Evolutionary conservation across 2,113 vertebrate species (phyloP), one percentile per base, ranked within the genome.

Genomic region (Nasalis larvatus): DNA sequence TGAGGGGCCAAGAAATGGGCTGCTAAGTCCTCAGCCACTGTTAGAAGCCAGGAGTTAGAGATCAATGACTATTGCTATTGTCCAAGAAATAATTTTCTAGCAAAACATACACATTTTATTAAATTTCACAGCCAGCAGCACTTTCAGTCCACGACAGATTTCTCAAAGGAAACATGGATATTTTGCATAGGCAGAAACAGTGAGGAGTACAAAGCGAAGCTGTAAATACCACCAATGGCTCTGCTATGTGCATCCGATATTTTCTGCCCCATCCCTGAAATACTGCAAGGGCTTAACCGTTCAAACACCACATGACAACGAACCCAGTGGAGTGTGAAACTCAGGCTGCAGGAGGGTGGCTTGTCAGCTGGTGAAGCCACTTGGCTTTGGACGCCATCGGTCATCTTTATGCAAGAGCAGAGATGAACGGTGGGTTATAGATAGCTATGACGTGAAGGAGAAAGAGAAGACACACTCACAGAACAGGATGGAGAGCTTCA

Each of bases 271-370:
- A 49, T 2, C n/a, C 80, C 83, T 76, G 20, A 68, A 74, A 42
- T 0, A 4, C 37, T 0, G 32, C 35, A 12, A 8, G 37, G 54
- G 74, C 71, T 69, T 12, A 11, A 11, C 60, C 0, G 1, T 2
- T 10, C 9, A 0, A 4, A 32, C 32, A 1, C n/a, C 0, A 4
- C 0, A 2, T 0, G 37, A 8, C 49, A 0, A 11, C 0, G 2
- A 21, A n/a, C 63, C 56, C 3, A 0, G 32, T 0, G 21, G 45
- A 23, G 13, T 0, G 14, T 17, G n/a, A 37, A 0, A 1, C 1
- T 14, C 27, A 0, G 69, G 71, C 76, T 37, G 20, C 27, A n/a
- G 47, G n/a, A 21, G 37, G 37, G 23, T 18, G 20, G 18, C 82
- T 77, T 60, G 47, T 5, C 25, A 11, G 80, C 42, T 23, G 54